These are phyloP conservation scores for Aurelia aurita complex sp. Pacific DNA, from an alignment of 30 jellyfish, hydroid and myxozoan species.

Conservation along the genomic window DNA sequence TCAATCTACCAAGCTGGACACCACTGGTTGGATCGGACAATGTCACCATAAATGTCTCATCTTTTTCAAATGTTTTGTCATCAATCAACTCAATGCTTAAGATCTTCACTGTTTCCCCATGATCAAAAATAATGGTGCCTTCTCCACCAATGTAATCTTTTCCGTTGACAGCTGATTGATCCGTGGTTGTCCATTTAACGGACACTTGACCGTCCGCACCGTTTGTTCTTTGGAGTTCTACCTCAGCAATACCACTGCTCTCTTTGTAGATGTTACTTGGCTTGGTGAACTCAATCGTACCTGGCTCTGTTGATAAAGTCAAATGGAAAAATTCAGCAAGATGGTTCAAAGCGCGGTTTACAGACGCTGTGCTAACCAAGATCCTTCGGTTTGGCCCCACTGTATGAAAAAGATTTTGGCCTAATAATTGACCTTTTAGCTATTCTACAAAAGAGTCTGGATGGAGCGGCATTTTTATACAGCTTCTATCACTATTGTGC, in stretches of 20 bases:
- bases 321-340: no score
- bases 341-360: no score
- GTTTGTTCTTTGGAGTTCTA: constrained; percentile 78
- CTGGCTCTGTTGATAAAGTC: constrained; percentile 76
- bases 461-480: no score
- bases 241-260: constrained; percentile 88
- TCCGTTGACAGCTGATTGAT: constrained; percentile 94
- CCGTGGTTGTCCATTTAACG: constrained; percentile 92
- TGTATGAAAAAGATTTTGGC: no score
- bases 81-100: constrained; percentile 84
- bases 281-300: constrained; percentile 78
- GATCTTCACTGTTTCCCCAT: constrained; percentile 93
- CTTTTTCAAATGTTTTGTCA: constrained; percentile 95
- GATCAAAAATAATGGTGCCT: constrained; percentile 90
- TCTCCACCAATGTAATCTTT: constrained; percentile 96
- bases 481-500: no score
- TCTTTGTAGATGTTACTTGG: constrained; percentile 91
- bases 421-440: no score
- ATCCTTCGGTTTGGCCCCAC: no score
- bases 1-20: constrained; percentile 85
- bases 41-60: constrained; percentile 90
- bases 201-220: constrained; percentile 98
- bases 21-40: constrained; percentile 87
- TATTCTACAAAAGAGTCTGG: no score
- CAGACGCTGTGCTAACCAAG: no score